Conservation (phyloP, 2,888 invertebrate species). For the Callyntrura guangdongensis region DNA sequence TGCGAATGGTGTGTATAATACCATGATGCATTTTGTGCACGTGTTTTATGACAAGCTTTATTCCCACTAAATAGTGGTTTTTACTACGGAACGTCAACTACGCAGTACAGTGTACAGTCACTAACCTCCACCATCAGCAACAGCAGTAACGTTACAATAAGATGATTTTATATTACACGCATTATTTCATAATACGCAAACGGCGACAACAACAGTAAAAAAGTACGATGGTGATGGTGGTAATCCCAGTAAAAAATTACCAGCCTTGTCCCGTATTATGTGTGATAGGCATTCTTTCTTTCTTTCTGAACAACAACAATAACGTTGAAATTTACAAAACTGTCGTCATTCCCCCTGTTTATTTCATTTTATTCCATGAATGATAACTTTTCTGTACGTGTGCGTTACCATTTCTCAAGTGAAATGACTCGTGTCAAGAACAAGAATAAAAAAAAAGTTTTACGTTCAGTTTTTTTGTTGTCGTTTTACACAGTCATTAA, state of each 20-base stretch:
- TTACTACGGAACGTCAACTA: slow-evolving; percentile 13
- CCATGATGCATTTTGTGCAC: slow-evolving; percentile 66
- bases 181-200: slow-evolving; percentile 34
- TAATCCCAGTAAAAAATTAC: slow-evolving; percentile 58
- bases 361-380: background rate
- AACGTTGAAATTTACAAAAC: slow-evolving; percentile 43
- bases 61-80: slow-evolving; percentile 75
- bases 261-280: slow-evolving; percentile 26
- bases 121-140: slow-evolving; percentile 7
- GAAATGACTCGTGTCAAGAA: slow-evolving; percentile 73
- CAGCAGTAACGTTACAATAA: background rate
- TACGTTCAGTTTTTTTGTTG: slow-evolving; percentile 34
- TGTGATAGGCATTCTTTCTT: background rate
- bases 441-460: slow-evolving; percentile 11
- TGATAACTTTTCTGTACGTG: slow-evolving; percentile 39
- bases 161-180: slow-evolving; percentile 42
- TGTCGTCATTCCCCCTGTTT: slow-evolving; percentile 8
- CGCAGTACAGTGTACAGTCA: background rate
- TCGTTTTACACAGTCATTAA: slow-evolving; percentile 7
- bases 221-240: too few relatives aligned
- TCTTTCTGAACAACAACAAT: background rate
- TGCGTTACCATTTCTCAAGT: slow-evolving; percentile 48
- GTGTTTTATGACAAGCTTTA: slow-evolving; percentile 78
- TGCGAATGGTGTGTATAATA: slow-evolving; percentile 39
- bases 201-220: slow-evolving; percentile 45